Conservation (phyloP, 2,888 invertebrate species). For the Perithous albicinctus region DNA sequence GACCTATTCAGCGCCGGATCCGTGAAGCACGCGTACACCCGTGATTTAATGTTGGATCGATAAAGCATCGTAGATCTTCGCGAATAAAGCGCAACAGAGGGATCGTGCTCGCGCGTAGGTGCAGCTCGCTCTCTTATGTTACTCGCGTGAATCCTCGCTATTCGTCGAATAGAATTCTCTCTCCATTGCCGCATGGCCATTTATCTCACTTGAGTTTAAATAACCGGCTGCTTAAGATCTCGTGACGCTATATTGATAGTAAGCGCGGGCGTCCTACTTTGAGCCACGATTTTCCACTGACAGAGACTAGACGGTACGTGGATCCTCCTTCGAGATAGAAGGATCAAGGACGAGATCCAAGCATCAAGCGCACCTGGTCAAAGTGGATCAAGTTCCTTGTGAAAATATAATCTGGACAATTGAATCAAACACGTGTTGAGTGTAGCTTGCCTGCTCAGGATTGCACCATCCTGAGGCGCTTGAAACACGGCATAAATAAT, state of each 20-base stretch:
- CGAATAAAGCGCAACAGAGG: constrained; percentile 35
- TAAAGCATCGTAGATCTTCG: constrained; percentile 73
- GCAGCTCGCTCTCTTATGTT: constrained; percentile 52
- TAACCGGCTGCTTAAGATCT: constrained; percentile 44
- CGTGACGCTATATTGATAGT: constrained; percentile 54
- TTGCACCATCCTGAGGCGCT: too few relatives aligned
- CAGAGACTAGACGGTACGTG: constrained; percentile 6
- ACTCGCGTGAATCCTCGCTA: constrained; percentile 29
- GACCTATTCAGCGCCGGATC: constrained; percentile 79
- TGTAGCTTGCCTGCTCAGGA: too few relatives aligned
- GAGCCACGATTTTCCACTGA: constrained; percentile 52
- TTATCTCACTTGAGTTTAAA: constrained; percentile 57
- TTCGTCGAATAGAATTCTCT: constrained; percentile 50
- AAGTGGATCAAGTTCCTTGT: constrained; percentile 57
- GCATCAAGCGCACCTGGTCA: constrained; percentile 39
- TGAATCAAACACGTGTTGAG: constrained; percentile 11
- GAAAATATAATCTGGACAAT: neutral
- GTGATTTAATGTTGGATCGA: constrained; percentile 75
- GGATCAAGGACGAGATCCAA: constrained; percentile 59
- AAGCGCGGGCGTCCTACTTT: constrained; percentile 25
- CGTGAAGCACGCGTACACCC: constrained; percentile 60
- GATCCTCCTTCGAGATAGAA: constrained; percentile 52
- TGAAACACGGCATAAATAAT: too few relatives aligned
- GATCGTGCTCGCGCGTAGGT: constrained; percentile 57
- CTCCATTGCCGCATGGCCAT: constrained; percentile 43